phyloP scores from a whole-genome alignment of 2,888 invertebrate species.

The Folsomia candida region DNA sequence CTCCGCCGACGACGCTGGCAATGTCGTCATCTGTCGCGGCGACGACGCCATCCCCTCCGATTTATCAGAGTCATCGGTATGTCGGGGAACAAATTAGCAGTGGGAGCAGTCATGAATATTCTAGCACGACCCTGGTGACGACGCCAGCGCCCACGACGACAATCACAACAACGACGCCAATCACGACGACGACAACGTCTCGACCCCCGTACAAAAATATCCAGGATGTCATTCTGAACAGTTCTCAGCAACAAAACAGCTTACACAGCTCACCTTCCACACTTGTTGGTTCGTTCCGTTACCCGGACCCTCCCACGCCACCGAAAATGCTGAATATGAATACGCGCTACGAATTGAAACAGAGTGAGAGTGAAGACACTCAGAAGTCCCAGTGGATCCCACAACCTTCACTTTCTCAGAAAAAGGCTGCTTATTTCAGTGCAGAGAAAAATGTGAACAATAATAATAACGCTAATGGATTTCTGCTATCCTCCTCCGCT shows the following conservation, averaged over 20 bases:
- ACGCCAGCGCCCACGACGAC: background rate
- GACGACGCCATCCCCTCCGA: background rate
- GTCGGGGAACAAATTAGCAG: background rate
- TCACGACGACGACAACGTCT: background rate
- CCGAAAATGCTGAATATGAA: constrained; percentile 38
- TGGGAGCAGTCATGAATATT: background rate
- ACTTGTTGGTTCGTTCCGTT: constrained; percentile 32
- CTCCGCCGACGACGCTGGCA: background rate
- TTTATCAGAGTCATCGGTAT: background rate
- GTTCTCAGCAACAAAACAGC: background rate
- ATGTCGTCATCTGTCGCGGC: background rate
- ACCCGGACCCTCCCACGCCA: constrained; percentile 42
- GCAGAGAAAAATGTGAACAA: background rate
- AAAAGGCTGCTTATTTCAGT: background rate
- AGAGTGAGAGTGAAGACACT: background rate
- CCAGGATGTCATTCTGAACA: constrained; percentile 4
- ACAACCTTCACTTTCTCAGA: background rate
- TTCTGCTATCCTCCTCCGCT: background rate
- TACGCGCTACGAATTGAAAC: constrained; percentile 20
- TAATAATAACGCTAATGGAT: background rate
- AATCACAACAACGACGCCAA: constrained; percentile 4
- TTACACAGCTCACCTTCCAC: constrained; percentile 14
- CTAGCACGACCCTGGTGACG: background rate
- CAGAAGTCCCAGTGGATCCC: background rate
- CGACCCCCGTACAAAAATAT: background rate